Percentiles rank a stretch among this genome's conserved stretches.
phyloP scores from a whole-genome alignment of 2,888 invertebrate species.

The Ecliptopera silaceata region DNA sequence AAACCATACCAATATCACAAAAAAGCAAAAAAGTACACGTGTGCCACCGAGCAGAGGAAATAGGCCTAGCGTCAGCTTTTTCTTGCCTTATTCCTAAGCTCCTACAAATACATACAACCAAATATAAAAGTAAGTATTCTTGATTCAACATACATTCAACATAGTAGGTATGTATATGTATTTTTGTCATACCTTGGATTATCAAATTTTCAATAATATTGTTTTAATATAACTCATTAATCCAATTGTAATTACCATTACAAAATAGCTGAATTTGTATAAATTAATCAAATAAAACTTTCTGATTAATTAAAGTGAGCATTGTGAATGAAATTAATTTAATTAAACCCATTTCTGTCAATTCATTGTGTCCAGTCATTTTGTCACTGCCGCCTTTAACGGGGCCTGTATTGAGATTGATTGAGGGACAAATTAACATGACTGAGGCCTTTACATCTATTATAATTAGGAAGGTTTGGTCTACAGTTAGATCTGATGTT shows the following conservation, averaged over 20 bases:
- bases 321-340: constrained; percentile 18
- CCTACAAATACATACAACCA: constrained; percentile 13
- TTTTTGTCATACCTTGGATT: too few relatives aligned
- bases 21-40: constrained; percentile 25
- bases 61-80: constrained; percentile 39
- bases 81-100: constrained; percentile 29
- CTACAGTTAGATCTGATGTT: constrained; percentile 30
- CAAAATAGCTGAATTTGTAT: not conserved
- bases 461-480: constrained; percentile 31
- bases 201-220: not conserved
- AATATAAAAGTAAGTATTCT: constrained; percentile 8
- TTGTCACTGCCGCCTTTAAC: constrained; percentile 25
- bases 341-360: constrained; percentile 28
- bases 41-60: constrained; percentile 34
- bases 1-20: constrained; percentile 23
- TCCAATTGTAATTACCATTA: not conserved
- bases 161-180: too few relatives aligned
- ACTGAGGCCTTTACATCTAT: constrained; percentile 36
- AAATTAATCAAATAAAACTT: constrained; percentile 5
- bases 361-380: constrained; percentile 24
- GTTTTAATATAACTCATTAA: not conserved
- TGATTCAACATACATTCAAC: not conserved
- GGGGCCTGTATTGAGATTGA: constrained; percentile 48
- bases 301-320: constrained; percentile 10
- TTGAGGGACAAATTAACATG: constrained; percentile 55